phyloP scores from a whole-genome alignment of 2,888 invertebrate genomes.

The Allolobophora icterica region DNA sequence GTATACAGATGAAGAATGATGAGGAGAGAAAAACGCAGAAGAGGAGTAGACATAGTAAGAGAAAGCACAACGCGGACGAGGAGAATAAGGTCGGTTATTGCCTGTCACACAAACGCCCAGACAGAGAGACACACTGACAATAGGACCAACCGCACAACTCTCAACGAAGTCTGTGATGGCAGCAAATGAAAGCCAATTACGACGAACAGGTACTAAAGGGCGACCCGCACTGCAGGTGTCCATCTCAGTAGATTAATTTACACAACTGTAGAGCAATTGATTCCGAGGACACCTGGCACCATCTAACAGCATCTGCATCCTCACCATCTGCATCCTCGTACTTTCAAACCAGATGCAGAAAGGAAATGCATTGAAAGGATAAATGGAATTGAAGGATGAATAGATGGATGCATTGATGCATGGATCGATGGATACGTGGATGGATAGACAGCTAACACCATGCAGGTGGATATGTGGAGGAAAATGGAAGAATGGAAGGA shows the following conservation, averaged over 20 bases:
- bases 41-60: not conserved
- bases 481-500: not conserved
- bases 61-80: not conserved
- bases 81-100: not conserved
- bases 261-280: not conserved
- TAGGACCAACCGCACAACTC: not conserved
- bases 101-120: not conserved
- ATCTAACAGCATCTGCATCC: not conserved
- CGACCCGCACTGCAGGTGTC: not conserved
- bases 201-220: not conserved
- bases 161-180: not conserved
- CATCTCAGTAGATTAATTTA: constrained; percentile 4
- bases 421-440: not conserved
- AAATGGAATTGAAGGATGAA: not conserved
- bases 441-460: too few species aligned
- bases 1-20: not conserved
- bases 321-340: not conserved
- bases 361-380: not conserved
- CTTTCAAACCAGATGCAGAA: not conserved
- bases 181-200: constrained; percentile 2
- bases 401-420: not conserved
- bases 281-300: not conserved
- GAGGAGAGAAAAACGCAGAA: not conserved
- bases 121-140: not conserved
- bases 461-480: too few species aligned